phyloP scores from a whole-genome alignment of 2,113 vertebrate species.

The Notothenia rossii region DNA sequence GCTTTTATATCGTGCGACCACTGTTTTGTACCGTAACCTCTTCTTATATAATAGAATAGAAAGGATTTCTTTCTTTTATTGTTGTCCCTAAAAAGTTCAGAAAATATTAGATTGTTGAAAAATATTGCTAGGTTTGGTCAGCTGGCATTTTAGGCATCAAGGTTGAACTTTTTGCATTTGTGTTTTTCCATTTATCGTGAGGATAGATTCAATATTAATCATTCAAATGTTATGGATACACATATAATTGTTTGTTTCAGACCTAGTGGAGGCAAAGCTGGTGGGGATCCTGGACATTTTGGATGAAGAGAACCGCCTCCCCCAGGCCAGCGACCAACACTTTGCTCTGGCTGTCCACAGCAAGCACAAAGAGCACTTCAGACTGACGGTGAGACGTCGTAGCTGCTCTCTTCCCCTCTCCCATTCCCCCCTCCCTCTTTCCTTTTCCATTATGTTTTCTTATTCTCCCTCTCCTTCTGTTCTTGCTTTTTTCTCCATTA shows the following conservation, averaged over 20 bases:
- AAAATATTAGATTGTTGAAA: background rate
- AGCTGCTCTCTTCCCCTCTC: background rate
- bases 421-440: background rate
- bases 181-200: background rate
- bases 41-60: too few species aligned
- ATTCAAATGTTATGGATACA: background rate
- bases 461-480: background rate
- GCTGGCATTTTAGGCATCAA: background rate
- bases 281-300: slow-evolving; percentile 96
- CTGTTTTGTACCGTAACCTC: background rate
- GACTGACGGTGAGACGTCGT: slow-evolving; percentile 89
- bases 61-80: background rate
- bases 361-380: slow-evolving; percentile 98
- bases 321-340: slow-evolving; percentile 96
- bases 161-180: background rate
- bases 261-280: slow-evolving; percentile 95
- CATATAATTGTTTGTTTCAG: slow-evolving; percentile 74
- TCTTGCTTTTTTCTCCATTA: background rate
- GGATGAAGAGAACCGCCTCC: slow-evolving; percentile 99
- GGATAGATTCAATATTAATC: background rate
- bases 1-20: slow-evolving; percentile 11
- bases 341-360: slow-evolving; percentile 92
- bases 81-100: background rate
- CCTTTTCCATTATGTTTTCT: slow-evolving; percentile 4
- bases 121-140: background rate